phyloP scores from a whole-genome alignment of 2,113 vertebrate genomes.

The Colinus virginianus region DNA sequence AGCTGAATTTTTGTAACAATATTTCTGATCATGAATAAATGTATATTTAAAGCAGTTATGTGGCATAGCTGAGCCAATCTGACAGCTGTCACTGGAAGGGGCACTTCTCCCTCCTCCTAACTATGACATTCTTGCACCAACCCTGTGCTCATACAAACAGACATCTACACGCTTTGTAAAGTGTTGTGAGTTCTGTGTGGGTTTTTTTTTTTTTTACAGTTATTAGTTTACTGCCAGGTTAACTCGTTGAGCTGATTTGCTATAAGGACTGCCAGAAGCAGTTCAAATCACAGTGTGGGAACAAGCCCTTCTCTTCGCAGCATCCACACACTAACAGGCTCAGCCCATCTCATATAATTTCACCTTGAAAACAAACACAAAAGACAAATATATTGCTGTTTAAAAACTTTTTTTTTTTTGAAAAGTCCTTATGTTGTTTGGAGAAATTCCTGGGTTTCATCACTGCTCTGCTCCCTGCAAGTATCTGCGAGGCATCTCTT shows the following conservation, averaged over 20 bases:
- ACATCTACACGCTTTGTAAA: background rate
- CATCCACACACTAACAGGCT: background rate
- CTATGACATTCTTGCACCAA: background rate
- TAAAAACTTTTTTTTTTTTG: background rate
- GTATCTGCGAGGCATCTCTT: background rate
- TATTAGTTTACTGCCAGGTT: background rate
- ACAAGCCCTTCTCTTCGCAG: background rate
- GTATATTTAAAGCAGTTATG: background rate
- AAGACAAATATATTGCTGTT: background rate
- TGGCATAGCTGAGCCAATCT: background rate
- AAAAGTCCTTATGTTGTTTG: background rate
- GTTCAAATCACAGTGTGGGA: background rate
- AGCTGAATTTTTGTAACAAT: background rate
- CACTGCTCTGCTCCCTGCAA: background rate
- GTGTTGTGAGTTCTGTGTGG: too few relatives aligned
- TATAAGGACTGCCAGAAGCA: background rate
- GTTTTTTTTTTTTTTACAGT: background rate
- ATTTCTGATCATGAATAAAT: background rate
- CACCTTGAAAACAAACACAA: background rate
- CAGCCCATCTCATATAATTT: background rate
- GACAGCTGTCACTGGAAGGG: background rate
- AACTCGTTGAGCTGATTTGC: background rate
- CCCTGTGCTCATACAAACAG: background rate
- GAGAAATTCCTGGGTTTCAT: background rate
- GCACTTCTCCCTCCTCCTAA: background rate